These are phyloP conservation scores for Microctonus hyperodae DNA, from an alignment of 2,888 invertebrate species.

Conservation along the genomic window DNA sequence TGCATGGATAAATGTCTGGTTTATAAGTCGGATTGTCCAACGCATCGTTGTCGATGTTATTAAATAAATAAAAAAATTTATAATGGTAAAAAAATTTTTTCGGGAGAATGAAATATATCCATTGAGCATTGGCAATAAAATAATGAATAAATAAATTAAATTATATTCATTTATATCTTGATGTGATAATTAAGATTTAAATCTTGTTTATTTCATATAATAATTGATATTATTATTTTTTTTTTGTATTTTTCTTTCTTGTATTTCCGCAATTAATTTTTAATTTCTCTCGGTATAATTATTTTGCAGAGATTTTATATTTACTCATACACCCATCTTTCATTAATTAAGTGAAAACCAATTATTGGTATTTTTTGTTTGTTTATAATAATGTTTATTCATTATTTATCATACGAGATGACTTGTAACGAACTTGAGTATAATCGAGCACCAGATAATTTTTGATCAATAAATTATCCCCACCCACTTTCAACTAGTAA, in stretches of 20 bases:
- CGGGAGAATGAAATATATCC: background rate
- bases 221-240: constrained; percentile 46
- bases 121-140: background rate
- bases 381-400: background rate
- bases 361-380: background rate
- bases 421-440: background rate
- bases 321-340: background rate
- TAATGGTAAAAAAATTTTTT: background rate
- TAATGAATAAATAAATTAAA: background rate
- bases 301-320: background rate
- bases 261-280: constrained; percentile 8
- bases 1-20: constrained; percentile 88
- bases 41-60: constrained; percentile 76
- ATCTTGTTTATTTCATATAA: constrained; percentile 42
- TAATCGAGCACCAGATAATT: constrained; percentile 10
- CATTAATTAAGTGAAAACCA: background rate
- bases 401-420: background rate
- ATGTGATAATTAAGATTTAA: background rate
- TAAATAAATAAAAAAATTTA: constrained; percentile 52
- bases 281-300: background rate
- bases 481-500: constrained; percentile 49
- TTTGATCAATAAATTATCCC: constrained; percentile 22
- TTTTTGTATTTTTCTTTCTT: constrained; percentile 11
- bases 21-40: constrained; percentile 76
- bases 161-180: background rate